Conservation (phyloP, 1,140 invertebrate species). For the Oryctes rhinoceros region DNA sequence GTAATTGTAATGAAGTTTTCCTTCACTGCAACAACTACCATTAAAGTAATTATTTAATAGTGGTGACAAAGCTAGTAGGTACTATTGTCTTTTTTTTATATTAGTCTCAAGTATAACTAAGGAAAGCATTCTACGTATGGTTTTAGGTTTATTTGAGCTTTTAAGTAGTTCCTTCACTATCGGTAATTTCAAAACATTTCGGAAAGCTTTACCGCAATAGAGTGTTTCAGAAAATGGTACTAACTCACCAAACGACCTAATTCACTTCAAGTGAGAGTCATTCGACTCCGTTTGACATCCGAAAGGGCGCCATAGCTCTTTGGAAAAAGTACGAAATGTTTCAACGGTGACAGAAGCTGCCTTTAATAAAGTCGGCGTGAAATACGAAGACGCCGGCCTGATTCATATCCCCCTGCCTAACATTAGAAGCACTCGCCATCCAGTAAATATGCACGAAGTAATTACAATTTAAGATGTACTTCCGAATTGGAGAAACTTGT, state of each 20-base stretch:
- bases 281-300: background rate
- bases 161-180: too few species aligned
- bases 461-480: slow-evolving; percentile 58
- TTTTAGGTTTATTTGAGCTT: too few species aligned
- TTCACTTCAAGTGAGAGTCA: background rate
- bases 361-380: slow-evolving; percentile 53
- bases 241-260: background rate
- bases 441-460: slow-evolving; percentile 58
- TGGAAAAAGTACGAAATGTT: background rate
- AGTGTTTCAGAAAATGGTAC: too few species aligned
- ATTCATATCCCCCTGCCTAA: slow-evolving; percentile 54
- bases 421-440: slow-evolving; percentile 56
- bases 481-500: slow-evolving; percentile 50
- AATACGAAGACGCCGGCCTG: slow-evolving; percentile 52
- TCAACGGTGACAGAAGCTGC: slow-evolving; percentile 2
- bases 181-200: too few species aligned
- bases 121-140: too few species aligned
- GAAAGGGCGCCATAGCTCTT: background rate
- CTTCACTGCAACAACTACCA: too few species aligned
- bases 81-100: too few species aligned
- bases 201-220: too few species aligned
- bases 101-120: too few species aligned
- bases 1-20: too few species aligned
- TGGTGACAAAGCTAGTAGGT: too few species aligned
- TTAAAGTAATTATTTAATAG: too few species aligned